Evolutionary conservation across 2,113 vertebrate genomes (phyloP), one percentile per base, ranked within the genome.

Genomic region (Corythaixoides concolor): DNA sequence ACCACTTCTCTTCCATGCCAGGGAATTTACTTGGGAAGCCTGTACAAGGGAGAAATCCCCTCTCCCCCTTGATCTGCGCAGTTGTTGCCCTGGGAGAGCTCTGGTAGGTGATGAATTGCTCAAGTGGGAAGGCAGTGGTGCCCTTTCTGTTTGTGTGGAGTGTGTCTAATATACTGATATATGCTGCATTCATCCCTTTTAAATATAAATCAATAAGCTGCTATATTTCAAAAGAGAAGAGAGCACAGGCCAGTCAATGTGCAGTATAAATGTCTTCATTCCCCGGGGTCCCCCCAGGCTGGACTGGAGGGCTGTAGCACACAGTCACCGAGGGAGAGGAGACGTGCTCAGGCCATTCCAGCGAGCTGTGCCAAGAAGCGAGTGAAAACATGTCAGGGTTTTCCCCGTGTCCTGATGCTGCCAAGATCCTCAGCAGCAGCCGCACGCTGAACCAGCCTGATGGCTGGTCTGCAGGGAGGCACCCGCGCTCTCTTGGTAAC

Each of bases 201-300:
- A 95, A 95, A 95, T 88, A 97, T 95, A 96, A 97, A 96, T 96
- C 96, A 96, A 96, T 96, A 85, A 73, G 67, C 92, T 43, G 96
- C 96, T 86, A 70, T 83, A 96, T 96, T 96, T 96, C 96, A 94
- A 35, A 50, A 33, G 50, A 67, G 76, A 41, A 35, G 88, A 85
- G 59, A 88, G 85, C 67, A n/a, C 26, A 11, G 81, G 85, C 21
- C 62, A 49, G 41, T 83, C 95, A 63, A 35, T 55, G 88, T 3
- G 75, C 85, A 16, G 13, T 9, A 45, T 35, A 70, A 94, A 97
- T 74, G 90, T 96, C 95, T 97, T 69, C 75, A 96, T 96, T 85
- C 95, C 95, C 92, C 0, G 1, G 72, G 67, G 72, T 90, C 58
- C 32, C 32, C 83, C 73, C 59, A 41, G n/a, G 22, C 69, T 68